Evolutionary conservation across 2,797 vertebrate species (phyloP), one percentile per base, ranked within the genome.

Genomic region (Chelmon rostratus): DNA sequence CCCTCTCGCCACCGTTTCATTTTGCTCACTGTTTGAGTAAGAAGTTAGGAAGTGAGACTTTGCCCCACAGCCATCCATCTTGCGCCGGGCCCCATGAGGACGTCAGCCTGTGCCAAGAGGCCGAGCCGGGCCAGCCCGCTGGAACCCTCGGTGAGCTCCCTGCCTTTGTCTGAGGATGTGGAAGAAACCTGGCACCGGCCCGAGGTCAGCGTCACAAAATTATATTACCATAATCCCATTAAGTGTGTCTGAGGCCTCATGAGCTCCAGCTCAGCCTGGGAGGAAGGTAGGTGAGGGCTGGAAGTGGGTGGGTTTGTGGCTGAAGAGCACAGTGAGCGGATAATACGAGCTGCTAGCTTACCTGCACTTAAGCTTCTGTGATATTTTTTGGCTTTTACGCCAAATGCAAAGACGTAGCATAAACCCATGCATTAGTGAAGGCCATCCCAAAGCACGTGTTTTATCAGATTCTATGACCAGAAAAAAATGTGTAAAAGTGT

Each of bases 201-300:
- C 83, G 90, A 92, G 94, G 94, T 95, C 94, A 94, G 90, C 90
- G 65, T 91, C 90, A 90, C 93, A 92, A 95, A 96, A 96, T 95
- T 83, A 94, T 95, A 95, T 96, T 95, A 95, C 91, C 94, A 95
- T 95, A 96, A 96, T 95, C 94, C 93, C 93, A 95, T 96, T 96
- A 96, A 95, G 93, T 92, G 94, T 95, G 95, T 95, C 95, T 92
- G 93, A 93, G 92, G 91, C 90, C 92, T 92, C 93, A 90, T 91
- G 92, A 91, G 93, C 91, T 88, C 80, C 85, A 78, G 87, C 89
- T 90, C 89, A 85, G 90, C 80, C 86, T 84, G 86, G 78, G 74
- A 91, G 88, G 73, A 89, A 82, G 81, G 80, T 88, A 88, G 79
- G 78, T 79, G 81, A 89, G 83, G 65, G 64, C 76, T 81, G 86